These are phyloP conservation scores for Gambusia affinis DNA, from an alignment of 2,113 vertebrate genomes.

Conservation along the genomic window DNA sequence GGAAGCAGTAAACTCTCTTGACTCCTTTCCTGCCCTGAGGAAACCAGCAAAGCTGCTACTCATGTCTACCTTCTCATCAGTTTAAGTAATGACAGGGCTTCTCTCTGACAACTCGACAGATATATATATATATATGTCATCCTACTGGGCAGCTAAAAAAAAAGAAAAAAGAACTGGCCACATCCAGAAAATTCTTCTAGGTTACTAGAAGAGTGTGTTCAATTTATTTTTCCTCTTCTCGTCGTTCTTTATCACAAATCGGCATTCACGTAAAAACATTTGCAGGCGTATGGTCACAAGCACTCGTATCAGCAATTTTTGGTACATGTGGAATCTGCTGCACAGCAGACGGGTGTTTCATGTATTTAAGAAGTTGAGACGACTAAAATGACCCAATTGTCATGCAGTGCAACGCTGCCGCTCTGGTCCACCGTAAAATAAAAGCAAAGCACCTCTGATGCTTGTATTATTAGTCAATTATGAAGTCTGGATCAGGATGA, in stretches of 20 bases:
- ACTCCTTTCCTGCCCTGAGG: constrained; percentile 2
- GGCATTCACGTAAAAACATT: no score
- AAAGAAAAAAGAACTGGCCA: neutral
- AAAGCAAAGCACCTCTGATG: neutral
- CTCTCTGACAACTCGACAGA: neutral
- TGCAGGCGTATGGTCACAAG: no score
- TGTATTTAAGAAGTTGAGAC: no score
- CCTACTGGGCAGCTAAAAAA: neutral
- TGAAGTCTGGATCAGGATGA: constrained; percentile 6
- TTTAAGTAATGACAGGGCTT: neutral
- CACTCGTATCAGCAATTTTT: neutral
- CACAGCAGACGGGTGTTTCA: neutral
- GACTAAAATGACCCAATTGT: neutral
- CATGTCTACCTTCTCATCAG: constrained; percentile 1
- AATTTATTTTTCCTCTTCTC: no score
- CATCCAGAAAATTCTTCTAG: neutral
- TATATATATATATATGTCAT: neutral
- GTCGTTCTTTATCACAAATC: no score
- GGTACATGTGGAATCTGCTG: neutral
- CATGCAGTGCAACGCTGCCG: neutral
- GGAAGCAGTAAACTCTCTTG: neutral
- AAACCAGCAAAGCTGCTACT: neutral
- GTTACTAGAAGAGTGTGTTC: no score
- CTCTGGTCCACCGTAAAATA: neutral
- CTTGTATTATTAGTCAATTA: constrained; percentile 4